Evolutionary conservation across 2,888 invertebrate genomes (phyloP), one percentile per base, ranked within the genome.

Genomic region (Callosobruchus maculatus): DNA sequence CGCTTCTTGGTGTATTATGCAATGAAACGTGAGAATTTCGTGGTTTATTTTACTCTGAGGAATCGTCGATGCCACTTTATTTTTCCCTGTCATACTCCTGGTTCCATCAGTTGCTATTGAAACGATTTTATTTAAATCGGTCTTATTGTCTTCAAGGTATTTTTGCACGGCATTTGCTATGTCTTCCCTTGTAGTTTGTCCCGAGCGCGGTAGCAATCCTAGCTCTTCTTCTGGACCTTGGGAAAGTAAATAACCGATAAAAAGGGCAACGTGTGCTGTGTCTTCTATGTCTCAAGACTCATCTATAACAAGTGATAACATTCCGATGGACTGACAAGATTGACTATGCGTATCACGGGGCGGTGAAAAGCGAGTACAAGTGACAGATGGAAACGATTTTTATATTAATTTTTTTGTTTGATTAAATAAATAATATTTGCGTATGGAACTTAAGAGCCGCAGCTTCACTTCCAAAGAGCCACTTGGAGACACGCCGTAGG

Each of bases 111-210:
- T 68, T 68, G 68, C 68, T 68, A 68, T 68, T 3, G 68, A 20
- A 20, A 68, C 68, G 3, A 68, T 68, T 68, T 68, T 68, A 21
- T 68, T 68, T 13, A 68, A 5, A 68, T 68, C 68, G 68, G 21
- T 68, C n/a, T n/a, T n/a, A n/a, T n/a, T n/a, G n/a, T n/a, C n/a
- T n/a, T 68, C 68, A 2, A 68, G 68, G 68, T 18, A 68, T 68
- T 68, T 68, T 68, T 68, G 21, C 68, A 68, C 68, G 13, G 68
- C 68, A 68, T 68, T 68, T 21, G 68, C 68, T 68, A 68, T 68
- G 18, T 68, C 13, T 68, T 68, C 68, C 13, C 68, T 18, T 5
- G 5, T 3, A 68, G 68, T 68, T 68, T 68, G 68, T 68, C 68
- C 68, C 18, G 68, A 68, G 68, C n/a, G 68, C 21, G 68, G 13